These are phyloP conservation scores for Poeciliopsis retropinna DNA, from an alignment of 2,113 vertebrate genomes.

Conservation along the genomic window DNA sequence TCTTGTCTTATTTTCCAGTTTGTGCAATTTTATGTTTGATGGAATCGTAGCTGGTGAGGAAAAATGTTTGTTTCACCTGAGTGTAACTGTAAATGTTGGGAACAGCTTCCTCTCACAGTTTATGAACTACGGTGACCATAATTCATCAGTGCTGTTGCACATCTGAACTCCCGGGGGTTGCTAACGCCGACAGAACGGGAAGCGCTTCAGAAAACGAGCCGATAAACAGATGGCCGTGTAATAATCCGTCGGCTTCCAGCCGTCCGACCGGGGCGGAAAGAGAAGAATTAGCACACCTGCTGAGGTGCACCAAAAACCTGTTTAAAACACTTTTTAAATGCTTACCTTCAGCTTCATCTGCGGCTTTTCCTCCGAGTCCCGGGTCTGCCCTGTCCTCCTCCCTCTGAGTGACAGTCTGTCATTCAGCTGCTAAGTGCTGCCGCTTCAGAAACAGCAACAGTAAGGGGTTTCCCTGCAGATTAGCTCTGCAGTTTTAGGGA, in stretches of 20 bases:
- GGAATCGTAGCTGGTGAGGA: too few species aligned
- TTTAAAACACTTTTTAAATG: slow-evolving; percentile 24
- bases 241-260: slow-evolving; percentile 43
- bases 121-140: slow-evolving; percentile 28
- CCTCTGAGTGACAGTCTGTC: slow-evolving; percentile 35
- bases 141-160: slow-evolving; percentile 46
- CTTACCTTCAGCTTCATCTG: slow-evolving; percentile 7
- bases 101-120: neutral
- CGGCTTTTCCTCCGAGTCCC: neutral
- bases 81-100: neutral
- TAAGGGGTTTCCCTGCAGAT: slow-evolving; percentile 63
- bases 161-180: slow-evolving; percentile 43
- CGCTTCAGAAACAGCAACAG: slow-evolving; percentile 38
- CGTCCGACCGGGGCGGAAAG: slow-evolving; percentile 14
- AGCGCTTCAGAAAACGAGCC: slow-evolving; percentile 5
- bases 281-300: neutral
- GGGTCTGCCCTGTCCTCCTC: neutral
- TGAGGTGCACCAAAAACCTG: slow-evolving; percentile 22
- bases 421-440: slow-evolving; percentile 44
- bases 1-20: too few species aligned
- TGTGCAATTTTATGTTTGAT: too few species aligned
- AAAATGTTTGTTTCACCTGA: neutral
- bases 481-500: slow-evolving; percentile 52
- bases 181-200: slow-evolving; percentile 23
- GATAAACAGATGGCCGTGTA: slow-evolving; percentile 54